These are phyloP conservation scores for Drosophila stalkeri DNA, from an alignment of 2,888 invertebrate species.

Conservation along the genomic window DNA sequence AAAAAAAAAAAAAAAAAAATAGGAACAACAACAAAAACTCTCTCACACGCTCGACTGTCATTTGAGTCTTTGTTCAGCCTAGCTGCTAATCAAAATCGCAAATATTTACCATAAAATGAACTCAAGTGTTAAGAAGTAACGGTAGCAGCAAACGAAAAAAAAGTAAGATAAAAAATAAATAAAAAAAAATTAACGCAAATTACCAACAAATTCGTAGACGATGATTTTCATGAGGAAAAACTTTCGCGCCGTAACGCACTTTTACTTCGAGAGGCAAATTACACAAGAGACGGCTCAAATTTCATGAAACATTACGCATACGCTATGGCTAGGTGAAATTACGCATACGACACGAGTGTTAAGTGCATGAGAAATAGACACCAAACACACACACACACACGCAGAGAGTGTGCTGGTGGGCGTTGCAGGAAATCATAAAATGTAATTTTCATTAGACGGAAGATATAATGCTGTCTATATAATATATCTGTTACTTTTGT, in stretches of 20 bases:
- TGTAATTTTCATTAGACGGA: slow-evolving; percentile 72
- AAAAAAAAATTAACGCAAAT: slow-evolving; percentile 24
- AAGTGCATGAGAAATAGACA: slow-evolving; percentile 51
- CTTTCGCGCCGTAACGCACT: slow-evolving; percentile 31
- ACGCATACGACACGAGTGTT: slow-evolving; percentile 48
- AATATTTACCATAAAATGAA: slow-evolving; percentile 53
- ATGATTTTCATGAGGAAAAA: slow-evolving; percentile 24
- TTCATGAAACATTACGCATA: slow-evolving; percentile 66
- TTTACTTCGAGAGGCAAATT: slow-evolving; percentile 38
- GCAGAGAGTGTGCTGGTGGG: slow-evolving; percentile 35
- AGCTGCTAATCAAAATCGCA: slow-evolving; percentile 51
- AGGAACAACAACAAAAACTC: background rate
- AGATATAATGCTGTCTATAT: slow-evolving; percentile 54
- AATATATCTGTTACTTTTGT: slow-evolving; percentile 60
- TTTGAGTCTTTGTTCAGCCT: slow-evolving; percentile 21
- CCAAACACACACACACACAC: slow-evolving; percentile 2
- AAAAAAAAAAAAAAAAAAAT: too few relatives aligned
- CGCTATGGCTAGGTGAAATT: slow-evolving; percentile 55
- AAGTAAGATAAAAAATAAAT: background rate
- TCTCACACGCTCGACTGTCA: slow-evolving; percentile 24
- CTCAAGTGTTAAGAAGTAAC: slow-evolving; percentile 65
- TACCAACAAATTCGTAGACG: slow-evolving; percentile 35
- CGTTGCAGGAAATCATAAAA: slow-evolving; percentile 76
- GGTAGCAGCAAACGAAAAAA: slow-evolving; percentile 25
- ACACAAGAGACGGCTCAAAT: slow-evolving; percentile 53